Evolutionary conservation across 1,140 invertebrate genomes (phyloP).

Genomic region (Agrypnia vestita): DNA sequence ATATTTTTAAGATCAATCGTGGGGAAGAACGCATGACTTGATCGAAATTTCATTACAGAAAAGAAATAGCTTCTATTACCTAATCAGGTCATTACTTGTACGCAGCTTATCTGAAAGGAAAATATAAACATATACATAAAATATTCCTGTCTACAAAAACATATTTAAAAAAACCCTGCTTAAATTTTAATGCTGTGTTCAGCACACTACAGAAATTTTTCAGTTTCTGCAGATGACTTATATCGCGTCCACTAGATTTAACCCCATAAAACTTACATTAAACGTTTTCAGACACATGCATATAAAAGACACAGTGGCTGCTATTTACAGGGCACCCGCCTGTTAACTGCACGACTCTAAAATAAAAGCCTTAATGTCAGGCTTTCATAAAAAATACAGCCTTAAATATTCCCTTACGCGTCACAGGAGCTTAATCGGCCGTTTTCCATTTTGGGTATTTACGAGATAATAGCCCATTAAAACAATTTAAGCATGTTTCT

Average conservation of each 20-base stretch:
- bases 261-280: conserved; percentile 16
- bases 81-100: too few relatives aligned
- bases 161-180: too few relatives aligned
- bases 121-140: too few relatives aligned
- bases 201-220: too few relatives aligned
- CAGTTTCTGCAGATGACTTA: conserved; percentile 14
- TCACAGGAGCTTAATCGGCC: conserved; percentile 2
- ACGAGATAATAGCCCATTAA: conserved; percentile 38
- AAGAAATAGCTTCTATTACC: too few relatives aligned
- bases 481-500: conserved; percentile 19
- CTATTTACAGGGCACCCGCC: not conserved
- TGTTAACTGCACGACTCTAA: conserved; percentile 20
- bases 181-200: too few relatives aligned
- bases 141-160: too few relatives aligned
- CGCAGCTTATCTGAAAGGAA: too few relatives aligned
- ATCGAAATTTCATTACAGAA: too few relatives aligned
- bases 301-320: not conserved
- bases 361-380: not conserved
- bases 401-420: conserved; percentile 16
- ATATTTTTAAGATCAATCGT: too few relatives aligned
- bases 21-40: too few relatives aligned
- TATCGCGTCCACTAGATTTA: conserved; percentile 16
- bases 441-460: conserved; percentile 33
- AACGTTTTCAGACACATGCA: conserved; percentile 14
- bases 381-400: conserved; percentile 17